Conservation (phyloP, 2,888 invertebrate genomes). For the Neoscelio sp. region DNA sequence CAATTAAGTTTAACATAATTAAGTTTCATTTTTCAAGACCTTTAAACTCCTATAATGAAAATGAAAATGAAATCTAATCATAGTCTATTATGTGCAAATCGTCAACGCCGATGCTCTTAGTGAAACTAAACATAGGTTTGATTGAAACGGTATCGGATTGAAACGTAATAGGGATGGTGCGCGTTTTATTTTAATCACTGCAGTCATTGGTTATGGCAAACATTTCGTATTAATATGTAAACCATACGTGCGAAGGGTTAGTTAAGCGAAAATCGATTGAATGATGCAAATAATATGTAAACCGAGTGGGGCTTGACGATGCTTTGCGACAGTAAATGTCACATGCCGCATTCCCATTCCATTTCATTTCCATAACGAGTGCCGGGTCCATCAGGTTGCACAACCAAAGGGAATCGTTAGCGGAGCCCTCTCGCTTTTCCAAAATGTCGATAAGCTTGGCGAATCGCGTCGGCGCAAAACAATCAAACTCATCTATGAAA, state of each 20-base stretch:
- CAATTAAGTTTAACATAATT: constrained; percentile 31
- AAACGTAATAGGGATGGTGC: constrained; percentile 19
- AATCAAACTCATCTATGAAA: not conserved
- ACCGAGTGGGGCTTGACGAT: constrained; percentile 20
- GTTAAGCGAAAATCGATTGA: constrained; percentile 58
- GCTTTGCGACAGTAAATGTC: constrained; percentile 42
- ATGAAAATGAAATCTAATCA: constrained; percentile 33
- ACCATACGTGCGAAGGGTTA: constrained; percentile 41
- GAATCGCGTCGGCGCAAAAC: constrained; percentile 24
- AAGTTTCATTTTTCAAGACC: constrained; percentile 32
- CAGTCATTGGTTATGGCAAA: constrained; percentile 26
- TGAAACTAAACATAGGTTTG: constrained; percentile 39
- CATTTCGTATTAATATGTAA: constrained; percentile 49
- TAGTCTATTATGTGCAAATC: constrained; percentile 1
- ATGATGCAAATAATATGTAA: constrained; percentile 48
- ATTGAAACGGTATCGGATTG: constrained; percentile 10
- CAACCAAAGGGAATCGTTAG: constrained; percentile 22
- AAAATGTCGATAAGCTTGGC: constrained; percentile 27
- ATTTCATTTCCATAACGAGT: constrained; percentile 40
- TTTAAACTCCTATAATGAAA: not conserved
- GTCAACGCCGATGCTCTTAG: constrained; percentile 10
- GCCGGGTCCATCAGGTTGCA: constrained; percentile 19
- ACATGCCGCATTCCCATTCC: constrained; percentile 7
- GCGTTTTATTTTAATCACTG: constrained; percentile 35
- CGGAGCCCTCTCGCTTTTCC: constrained; percentile 16